Percentiles rank a stretch among this genome's conserved stretches.
phyloP scores from a whole-genome alignment of 2,113 vertebrate species.

The Hiodon alosoides region DNA sequence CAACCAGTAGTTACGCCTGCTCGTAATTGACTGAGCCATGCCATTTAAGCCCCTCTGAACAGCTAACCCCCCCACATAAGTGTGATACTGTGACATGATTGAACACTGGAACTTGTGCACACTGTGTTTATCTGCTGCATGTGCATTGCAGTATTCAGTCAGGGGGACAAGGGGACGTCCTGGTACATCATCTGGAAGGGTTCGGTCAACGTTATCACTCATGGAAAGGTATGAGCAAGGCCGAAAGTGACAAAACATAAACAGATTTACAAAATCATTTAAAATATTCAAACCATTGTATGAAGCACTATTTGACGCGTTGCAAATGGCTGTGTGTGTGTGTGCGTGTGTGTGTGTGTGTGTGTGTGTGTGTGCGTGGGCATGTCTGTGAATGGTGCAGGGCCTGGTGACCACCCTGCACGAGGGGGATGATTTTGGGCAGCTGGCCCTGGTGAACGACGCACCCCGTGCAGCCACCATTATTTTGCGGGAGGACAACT shows the following conservation, averaged over 20 bases:
- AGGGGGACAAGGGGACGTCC: conserved; percentile 90
- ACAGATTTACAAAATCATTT: not conserved
- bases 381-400: conserved; percentile 45
- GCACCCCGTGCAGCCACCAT: conserved; percentile 88
- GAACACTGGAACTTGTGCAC: not conserved
- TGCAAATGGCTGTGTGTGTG: not conserved
- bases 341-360: not conserved
- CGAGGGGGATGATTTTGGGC: conserved; percentile 89
- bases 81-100: no score
- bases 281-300: not conserved
- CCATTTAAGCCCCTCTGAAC: not conserved
- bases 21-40: not conserved
- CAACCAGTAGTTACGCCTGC: not conserved
- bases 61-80: no score
- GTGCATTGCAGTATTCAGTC: conserved; percentile 80
- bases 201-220: conserved; percentile 92
- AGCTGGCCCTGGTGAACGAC: conserved; percentile 87
- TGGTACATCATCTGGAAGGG: conserved; percentile 99
- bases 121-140: conserved; percentile 20
- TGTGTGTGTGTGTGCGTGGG: no score
- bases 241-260: no score
- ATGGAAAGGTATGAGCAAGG: conserved; percentile 74
- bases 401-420: conserved; percentile 85
- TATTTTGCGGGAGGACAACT: conserved; percentile 85
- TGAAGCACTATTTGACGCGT: not conserved